phyloP scores from a whole-genome alignment of 2,797 vertebrate species.

The Pseudomugil tenellus region DNA sequence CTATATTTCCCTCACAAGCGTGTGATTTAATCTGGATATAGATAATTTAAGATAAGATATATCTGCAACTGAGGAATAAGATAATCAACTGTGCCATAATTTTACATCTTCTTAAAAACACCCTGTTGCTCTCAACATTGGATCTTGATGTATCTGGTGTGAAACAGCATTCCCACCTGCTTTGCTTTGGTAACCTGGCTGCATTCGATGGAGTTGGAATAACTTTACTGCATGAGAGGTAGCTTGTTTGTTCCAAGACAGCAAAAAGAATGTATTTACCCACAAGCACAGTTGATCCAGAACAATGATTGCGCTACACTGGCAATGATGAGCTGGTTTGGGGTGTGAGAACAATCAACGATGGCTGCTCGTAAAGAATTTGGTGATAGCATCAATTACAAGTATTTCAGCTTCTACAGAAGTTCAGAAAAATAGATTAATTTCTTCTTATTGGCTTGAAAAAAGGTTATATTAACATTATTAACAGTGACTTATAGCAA shows the following conservation, averaged over 20 bases:
- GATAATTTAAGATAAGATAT: background rate
- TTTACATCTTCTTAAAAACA: background rate
- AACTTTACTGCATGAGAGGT: background rate
- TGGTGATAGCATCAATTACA: background rate
- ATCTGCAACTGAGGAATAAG: background rate
- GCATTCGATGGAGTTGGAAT: background rate
- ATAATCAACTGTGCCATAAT: background rate
- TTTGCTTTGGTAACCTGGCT: background rate
- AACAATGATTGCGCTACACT: background rate
- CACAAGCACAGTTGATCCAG: background rate
- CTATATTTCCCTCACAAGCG: background rate
- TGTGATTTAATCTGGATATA: background rate
- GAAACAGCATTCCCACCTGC: background rate
- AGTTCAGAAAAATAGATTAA: background rate
- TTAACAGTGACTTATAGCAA: background rate
- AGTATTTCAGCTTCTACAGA: background rate
- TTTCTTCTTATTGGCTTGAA: background rate
- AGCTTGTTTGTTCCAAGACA: background rate
- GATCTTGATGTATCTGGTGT: background rate
- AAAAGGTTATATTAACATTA: background rate
- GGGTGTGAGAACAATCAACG: background rate
- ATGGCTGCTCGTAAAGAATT: background rate
- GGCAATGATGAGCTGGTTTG: background rate
- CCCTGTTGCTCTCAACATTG: background rate
- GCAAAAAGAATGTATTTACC: background rate